phyloP scores from a whole-genome alignment of 1,140 invertebrate species.

The Atta texana region DNA sequence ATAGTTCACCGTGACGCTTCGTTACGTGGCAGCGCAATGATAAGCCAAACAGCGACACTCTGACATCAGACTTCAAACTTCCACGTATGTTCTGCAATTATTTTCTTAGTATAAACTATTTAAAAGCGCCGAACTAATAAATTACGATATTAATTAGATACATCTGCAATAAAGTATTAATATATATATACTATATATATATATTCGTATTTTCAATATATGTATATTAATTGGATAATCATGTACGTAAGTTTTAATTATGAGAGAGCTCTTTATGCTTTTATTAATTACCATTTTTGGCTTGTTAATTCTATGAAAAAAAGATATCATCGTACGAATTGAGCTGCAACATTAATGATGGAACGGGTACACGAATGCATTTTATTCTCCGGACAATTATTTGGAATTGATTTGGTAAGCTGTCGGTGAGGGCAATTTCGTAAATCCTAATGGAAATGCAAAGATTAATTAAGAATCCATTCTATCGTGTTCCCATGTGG shows the following conservation, averaged over 20 bases:
- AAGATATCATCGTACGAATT: neutral
- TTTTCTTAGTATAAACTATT: neutral
- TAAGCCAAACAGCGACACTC: conserved; percentile 48
- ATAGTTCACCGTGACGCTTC: conserved; percentile 53
- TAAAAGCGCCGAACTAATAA: neutral
- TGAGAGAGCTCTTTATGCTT: neutral
- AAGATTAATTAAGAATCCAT: conserved; percentile 84
- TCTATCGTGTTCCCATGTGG: conserved; percentile 74
- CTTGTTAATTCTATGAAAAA: neutral
- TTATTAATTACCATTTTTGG: conserved; percentile 5
- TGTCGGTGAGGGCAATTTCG: conserved; percentile 75
- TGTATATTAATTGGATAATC: neutral
- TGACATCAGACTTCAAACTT: conserved; percentile 4
- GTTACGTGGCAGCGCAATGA: conserved; percentile 41
- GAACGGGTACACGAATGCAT: conserved; percentile 46
- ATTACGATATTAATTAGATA: neutral
- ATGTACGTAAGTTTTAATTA: neutral
- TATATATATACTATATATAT: neutral
- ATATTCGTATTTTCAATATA: neutral
- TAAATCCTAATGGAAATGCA: conserved; percentile 82
- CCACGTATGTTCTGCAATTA: neutral
- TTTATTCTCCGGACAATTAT: conserved; percentile 68
- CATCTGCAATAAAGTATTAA: neutral
- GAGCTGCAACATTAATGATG: conserved; percentile 35
- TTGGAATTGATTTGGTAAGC: conserved; percentile 75